Evolutionary conservation across 2,888 invertebrate species (phyloP).

Genomic region (Conus canariensis): DNA sequence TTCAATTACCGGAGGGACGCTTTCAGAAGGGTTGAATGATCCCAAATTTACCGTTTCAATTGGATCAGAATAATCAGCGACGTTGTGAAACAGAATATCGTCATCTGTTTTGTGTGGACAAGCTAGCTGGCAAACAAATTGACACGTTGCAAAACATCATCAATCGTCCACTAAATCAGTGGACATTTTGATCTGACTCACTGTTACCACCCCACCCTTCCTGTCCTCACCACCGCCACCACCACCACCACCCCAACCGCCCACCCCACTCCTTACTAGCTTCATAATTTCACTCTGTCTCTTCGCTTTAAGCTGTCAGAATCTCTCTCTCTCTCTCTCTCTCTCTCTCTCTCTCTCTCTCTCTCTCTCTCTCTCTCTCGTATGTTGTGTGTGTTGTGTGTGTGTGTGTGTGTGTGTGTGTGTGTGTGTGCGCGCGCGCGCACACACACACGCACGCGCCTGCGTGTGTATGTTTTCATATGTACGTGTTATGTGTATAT

Average conservation of each 20-base stretch:
- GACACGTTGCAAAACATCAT: no score
- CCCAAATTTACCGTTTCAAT: no score
- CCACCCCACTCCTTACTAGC: no score
- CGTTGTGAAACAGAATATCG: no score
- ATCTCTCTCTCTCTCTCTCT: slow-evolving; percentile 5
- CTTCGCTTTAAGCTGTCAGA: neutral
- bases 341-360: slow-evolving; percentile 10
- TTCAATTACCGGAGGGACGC: no score
- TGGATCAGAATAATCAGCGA: no score
- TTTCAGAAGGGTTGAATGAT: no score
- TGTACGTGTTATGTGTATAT: neutral
- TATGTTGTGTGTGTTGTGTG: neutral
- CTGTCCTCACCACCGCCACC: neutral
- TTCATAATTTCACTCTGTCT: neutral
- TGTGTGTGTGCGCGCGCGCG: neutral
- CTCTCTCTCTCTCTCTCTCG: neutral
- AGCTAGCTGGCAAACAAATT: neutral
- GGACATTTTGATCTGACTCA: no score
- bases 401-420: slow-evolving; percentile 18
- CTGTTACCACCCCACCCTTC: no score
- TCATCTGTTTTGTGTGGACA: no score
- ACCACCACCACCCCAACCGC: neutral
- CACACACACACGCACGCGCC: neutral
- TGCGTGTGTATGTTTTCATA: neutral
- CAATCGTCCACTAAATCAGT: no score